Base-by-base conservation (phyloP, 2,113 vertebrate species). In the Rostratula benghalensis region DNA sequence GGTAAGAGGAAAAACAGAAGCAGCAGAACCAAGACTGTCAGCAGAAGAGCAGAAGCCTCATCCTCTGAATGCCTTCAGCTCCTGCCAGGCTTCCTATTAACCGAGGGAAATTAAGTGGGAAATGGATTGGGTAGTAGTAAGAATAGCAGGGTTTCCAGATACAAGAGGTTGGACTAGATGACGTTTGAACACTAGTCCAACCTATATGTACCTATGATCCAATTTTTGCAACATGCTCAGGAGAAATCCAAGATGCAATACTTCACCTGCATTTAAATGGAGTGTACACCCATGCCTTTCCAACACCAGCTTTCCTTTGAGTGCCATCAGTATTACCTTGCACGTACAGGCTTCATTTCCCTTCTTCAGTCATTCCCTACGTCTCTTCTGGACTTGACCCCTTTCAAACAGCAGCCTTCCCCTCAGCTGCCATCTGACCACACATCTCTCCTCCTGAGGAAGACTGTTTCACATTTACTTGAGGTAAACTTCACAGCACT, bases 1-100 rank as follows among this genome's bases (percentile, higher is more conserved):
- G 63, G 46, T 89, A 92, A 94, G 80, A 93, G 25, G 83, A 89
- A 87, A 87, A 89, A 65, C 83, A 93, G 80, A 50, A 89, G 65
- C 25, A 70, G 54, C 64, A 64, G 73, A 93, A 71, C 1, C 28
- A 89, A 57, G 79, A 73, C 51, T 53, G 79, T 60, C 43, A 39
- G n/a, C 37, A 61, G 53, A 71, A 87, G 45, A 39, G n/a, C 37
- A 61, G 53, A 71, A 87, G 45, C 17, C 37, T 84, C 2, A 3
- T 64, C 56, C 64, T 90, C 28, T 2, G 48, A 89, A 73, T 30
- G 53, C 61, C 64, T 89, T 41, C 63, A 79, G 57, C 87, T 93
- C 35, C 65, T 93, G 57, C 41, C 77, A 82, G 74, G 48, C n/a
- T 74, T 35, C 43, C 48, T 30, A 27, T 17, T 35, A 90, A 86